Percentiles rank a stretch among this genome's conserved stretches.
phyloP scores from a whole-genome alignment of 2,797 vertebrate genomes.

The Malurus leucopterus region DNA sequence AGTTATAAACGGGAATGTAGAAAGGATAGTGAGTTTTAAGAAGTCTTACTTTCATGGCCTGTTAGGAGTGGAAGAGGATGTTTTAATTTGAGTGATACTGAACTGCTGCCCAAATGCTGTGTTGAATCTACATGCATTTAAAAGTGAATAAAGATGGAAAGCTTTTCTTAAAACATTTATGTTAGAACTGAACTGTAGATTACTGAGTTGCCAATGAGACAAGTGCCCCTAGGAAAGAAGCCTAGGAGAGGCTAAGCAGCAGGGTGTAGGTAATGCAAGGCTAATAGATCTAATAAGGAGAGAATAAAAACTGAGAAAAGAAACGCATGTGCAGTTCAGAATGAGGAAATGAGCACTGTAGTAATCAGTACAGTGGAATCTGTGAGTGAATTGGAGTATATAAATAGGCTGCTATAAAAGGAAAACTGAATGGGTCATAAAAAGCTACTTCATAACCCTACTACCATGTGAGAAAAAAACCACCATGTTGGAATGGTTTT shows the following conservation, averaged over 20 bases:
- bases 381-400: constrained; percentile 12
- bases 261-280: neutral
- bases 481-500: neutral
- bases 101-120: neutral
- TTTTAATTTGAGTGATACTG: neutral
- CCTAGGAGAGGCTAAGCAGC: neutral
- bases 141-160: neutral
- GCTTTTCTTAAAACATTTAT: neutral
- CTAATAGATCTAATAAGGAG: neutral
- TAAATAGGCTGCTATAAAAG: constrained; percentile 31
- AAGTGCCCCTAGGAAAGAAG: neutral
- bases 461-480: neutral
- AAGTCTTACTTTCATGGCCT: neutral
- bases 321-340: neutral
- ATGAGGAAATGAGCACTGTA: constrained; percentile 21
- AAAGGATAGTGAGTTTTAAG: neutral
- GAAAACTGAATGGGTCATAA: neutral
- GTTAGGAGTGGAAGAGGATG: neutral
- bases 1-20: neutral
- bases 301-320: neutral
- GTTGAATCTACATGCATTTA: neutral
- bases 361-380: constrained; percentile 23
- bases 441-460: neutral
- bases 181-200: neutral
- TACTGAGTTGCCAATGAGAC: neutral